A percentile compares a stretch with the other conserved stretches of the same genome.
These are phyloP conservation scores for Psophia crepitans DNA, from an alignment of 2,113 vertebrate species.

Conservation along the genomic window DNA sequence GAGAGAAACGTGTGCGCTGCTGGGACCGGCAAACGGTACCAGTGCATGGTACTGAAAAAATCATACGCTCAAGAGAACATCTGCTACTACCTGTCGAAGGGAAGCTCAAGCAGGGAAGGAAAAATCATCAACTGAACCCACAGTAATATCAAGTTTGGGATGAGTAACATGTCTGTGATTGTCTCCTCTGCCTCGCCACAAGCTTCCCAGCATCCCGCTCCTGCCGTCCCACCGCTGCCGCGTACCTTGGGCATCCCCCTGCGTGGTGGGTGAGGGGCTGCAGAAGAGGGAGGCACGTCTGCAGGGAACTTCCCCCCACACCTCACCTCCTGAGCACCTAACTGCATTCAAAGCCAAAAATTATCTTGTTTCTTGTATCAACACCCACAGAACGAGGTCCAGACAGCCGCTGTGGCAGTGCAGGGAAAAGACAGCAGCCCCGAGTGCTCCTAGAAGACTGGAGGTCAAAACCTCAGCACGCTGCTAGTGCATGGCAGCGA, in stretches of 20 bases:
- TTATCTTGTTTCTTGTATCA: background rate
- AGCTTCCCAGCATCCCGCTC: background rate
- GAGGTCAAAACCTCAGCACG: background rate
- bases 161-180: rapidly evolving
- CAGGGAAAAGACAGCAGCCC: too few species aligned
- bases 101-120: rapidly evolving
- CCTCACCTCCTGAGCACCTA: background rate
- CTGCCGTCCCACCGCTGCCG: background rate
- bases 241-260: background rate
- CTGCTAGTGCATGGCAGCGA: background rate
- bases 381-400: background rate
- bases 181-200: too few species aligned
- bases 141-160: background rate
- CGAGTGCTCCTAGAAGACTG: background rate
- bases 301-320: background rate
- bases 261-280: background rate
- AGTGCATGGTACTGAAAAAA: background rate
- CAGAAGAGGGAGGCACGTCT: background rate
- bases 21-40: background rate
- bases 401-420: background rate
- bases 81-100: background rate
- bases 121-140: background rate
- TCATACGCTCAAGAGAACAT: rapidly evolving
- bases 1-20: rapidly evolving
- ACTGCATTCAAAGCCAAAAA: background rate